A percentile compares a stretch with the other conserved stretches of the same genome.
phyloP scores from a whole-genome alignment of 2,113 vertebrate genomes.

The Ivindomyrus marchei region DNA sequence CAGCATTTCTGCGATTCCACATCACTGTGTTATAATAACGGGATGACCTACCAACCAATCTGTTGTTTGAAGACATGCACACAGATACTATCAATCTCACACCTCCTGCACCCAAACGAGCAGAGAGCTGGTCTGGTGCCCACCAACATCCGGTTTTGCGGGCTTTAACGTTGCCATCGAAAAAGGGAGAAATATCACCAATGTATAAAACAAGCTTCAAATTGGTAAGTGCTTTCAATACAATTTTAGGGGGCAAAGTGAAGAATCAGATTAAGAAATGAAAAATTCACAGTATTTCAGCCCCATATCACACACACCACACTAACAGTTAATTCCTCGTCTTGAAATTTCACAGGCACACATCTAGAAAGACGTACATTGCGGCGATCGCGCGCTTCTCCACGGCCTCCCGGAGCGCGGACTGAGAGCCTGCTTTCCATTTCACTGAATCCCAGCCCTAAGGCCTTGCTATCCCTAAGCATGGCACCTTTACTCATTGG shows the following conservation, averaged over 20 bases:
- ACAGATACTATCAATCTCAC: background rate
- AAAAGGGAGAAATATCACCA: background rate
- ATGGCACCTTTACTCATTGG: background rate
- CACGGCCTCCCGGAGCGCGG: background rate
- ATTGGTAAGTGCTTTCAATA: constrained; percentile 6
- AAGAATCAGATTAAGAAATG: background rate
- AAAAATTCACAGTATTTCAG: constrained; percentile 14
- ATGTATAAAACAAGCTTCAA: background rate
- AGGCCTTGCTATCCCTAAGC: background rate
- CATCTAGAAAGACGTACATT: background rate
- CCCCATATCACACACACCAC: background rate
- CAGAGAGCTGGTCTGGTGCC: background rate
- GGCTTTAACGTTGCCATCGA: background rate
- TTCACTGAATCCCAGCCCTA: background rate
- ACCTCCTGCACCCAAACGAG: background rate
- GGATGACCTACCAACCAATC: background rate
- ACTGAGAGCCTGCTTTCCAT: background rate
- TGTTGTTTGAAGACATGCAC: background rate
- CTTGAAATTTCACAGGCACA: background rate
- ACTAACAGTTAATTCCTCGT: background rate
- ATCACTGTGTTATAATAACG: background rate
- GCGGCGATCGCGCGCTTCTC: background rate
- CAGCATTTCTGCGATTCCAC: background rate
- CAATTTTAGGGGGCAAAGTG: background rate
- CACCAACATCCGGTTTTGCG: background rate